Evolutionary conservation across 2,113 vertebrate genomes (phyloP).

Genomic region (Nannobrachium achirus): DNA sequence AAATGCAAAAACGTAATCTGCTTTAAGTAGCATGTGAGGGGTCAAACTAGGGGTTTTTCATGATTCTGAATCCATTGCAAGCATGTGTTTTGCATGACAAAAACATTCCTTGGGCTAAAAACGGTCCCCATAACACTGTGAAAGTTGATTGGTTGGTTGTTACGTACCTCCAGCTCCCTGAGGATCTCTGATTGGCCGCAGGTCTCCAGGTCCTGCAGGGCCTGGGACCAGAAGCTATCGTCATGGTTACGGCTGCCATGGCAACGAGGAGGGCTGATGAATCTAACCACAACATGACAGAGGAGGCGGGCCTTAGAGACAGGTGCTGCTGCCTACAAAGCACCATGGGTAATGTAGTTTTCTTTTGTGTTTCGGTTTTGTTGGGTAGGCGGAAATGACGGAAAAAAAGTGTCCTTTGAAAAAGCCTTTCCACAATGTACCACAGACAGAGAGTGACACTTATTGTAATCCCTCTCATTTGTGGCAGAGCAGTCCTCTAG

Average conservation of each 20-base stretch:
- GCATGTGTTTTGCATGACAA: no score
- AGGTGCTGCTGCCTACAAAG: constrained; percentile 55
- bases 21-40: no score
- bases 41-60: no score
- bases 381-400: not conserved
- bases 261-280: constrained; percentile 86
- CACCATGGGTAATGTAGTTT: constrained; percentile 70
- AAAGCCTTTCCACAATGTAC: constrained; percentile 49
- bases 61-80: no score
- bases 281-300: constrained; percentile 84
- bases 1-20: no score
- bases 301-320: constrained; percentile 65
- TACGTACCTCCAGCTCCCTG: constrained; percentile 95
- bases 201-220: constrained; percentile 96
- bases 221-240: constrained; percentile 96
- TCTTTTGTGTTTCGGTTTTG: constrained; percentile 63
- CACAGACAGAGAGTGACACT: no score
- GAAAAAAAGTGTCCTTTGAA: constrained; percentile 27
- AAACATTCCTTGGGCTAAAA: no score
- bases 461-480: constrained; percentile 40
- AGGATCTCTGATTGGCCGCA: constrained; percentile 98
- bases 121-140: no score
- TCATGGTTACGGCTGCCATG: constrained; percentile 82
- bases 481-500: constrained; percentile 68
- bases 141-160: no score